phyloP scores from a whole-genome alignment of 2,888 invertebrate genomes.

The Phorcus lineatus region DNA sequence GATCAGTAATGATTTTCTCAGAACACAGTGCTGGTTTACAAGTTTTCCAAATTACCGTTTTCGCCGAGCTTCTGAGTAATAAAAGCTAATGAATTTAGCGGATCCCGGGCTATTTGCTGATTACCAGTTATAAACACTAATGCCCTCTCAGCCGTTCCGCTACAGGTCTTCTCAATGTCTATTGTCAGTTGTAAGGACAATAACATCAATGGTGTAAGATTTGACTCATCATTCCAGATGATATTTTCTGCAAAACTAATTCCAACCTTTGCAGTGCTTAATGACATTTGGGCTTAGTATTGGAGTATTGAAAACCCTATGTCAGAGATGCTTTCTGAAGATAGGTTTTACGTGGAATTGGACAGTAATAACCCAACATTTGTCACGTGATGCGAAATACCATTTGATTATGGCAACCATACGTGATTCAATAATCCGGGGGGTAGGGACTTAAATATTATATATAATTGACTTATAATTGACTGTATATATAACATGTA shows the following conservation, averaged over 20 bases:
- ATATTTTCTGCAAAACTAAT: not conserved
- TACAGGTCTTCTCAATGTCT: constrained; percentile 19
- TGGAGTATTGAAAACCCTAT: no score
- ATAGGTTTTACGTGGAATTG: no score
- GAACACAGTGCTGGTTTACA: not conserved
- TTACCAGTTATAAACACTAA: constrained; percentile 12
- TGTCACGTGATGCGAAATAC: no score
- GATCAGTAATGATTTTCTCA: constrained; percentile 8
- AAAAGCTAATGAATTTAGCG: constrained; percentile 17
- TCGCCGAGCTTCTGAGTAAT: not conserved
- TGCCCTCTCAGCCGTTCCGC: constrained; percentile 13
- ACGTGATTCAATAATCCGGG: no score
- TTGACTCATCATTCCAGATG: constrained; percentile 2
- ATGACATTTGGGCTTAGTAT: no score
- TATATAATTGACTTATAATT: no score
- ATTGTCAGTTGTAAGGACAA: constrained; percentile 1
- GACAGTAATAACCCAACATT: no score
- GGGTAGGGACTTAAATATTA: no score
- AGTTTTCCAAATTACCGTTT: constrained; percentile 7
- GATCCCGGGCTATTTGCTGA: not conserved
- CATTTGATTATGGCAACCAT: no score
- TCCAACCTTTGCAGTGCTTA: not conserved
- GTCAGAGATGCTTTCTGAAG: no score
- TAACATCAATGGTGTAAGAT: constrained; percentile 12
- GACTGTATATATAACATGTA: no score